A percentile compares a stretch with the other conserved stretches of the same genome.
These are phyloP conservation scores for Cephalotes varians DNA, from an alignment of 2,888 invertebrate genomes.

Conservation along the genomic window DNA sequence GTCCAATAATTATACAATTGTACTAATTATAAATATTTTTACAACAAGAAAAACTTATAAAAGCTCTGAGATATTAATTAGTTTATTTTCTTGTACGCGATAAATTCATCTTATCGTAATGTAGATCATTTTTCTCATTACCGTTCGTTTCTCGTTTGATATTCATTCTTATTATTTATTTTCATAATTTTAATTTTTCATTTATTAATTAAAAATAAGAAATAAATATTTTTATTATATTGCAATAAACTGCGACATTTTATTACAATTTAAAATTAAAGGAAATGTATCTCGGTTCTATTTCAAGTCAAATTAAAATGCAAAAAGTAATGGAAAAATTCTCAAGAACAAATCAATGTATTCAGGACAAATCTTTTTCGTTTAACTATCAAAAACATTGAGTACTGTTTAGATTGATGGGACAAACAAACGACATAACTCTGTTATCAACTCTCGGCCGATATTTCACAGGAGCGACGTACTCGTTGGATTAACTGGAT, in stretches of 20 bases:
- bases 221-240: neutral
- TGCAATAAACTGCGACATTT: neutral
- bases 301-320: constrained; percentile 13
- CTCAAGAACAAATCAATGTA: neutral
- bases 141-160: neutral
- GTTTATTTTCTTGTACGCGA: neutral
- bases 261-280: neutral
- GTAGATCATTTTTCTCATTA: neutral
- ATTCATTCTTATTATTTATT: neutral
- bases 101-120: neutral
- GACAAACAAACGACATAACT: constrained; percentile 25
- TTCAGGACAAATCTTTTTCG: neutral
- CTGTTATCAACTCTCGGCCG: constrained; percentile 14
- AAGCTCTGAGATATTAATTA: neutral
- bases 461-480: constrained; percentile 34
- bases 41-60: neutral
- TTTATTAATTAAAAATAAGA: neutral
- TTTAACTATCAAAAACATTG: constrained; percentile 11
- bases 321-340: neutral
- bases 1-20: neutral
- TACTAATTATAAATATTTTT: constrained; percentile 6
- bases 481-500: constrained; percentile 30
- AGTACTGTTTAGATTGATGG: constrained; percentile 20
- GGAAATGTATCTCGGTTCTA: neutral
- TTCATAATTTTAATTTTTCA: neutral